Percentiles rank a stretch among this genome's conserved stretches.
phyloP scores from a whole-genome alignment of 1,140 invertebrate genomes.

The Akabosia matsudoensis region DNA sequence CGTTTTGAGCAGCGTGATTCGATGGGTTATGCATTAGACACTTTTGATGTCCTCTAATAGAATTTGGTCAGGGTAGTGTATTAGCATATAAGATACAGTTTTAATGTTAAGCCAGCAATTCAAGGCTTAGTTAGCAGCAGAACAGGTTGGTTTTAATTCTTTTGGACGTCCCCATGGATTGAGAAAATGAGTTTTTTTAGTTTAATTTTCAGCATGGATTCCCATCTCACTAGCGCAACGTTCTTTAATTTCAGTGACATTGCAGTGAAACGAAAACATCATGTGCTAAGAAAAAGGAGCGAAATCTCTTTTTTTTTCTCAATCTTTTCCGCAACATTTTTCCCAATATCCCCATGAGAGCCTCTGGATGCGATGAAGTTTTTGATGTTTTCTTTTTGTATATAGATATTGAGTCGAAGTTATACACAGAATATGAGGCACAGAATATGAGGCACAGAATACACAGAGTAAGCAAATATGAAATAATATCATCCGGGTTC shows the following conservation, averaged over 20 bases:
- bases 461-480: too few relatives aligned
- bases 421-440: too few relatives aligned
- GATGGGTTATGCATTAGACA: too few relatives aligned
- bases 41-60: too few relatives aligned
- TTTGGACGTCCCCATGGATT: constrained; percentile 7
- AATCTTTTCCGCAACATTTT: not conserved
- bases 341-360: not conserved
- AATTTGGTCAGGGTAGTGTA: too few relatives aligned
- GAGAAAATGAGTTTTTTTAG: constrained; percentile 20
- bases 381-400: too few relatives aligned
- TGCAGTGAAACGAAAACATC: not conserved
- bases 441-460: too few relatives aligned
- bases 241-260: constrained; percentile 12
- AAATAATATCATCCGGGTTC: not conserved
- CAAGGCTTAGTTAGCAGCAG: too few relatives aligned
- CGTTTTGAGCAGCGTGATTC: too few relatives aligned
- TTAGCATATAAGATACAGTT: too few relatives aligned
- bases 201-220: constrained; percentile 23
- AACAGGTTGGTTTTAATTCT: not conserved
- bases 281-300: not conserved
- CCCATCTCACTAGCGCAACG: not conserved
- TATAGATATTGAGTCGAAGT: too few relatives aligned
- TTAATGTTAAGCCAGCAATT: too few relatives aligned
- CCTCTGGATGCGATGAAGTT: not conserved
- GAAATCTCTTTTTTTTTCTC: not conserved